Evolutionary conservation across 2,113 vertebrate species (phyloP).

Genomic region (Nyctibius bracteatus): DNA sequence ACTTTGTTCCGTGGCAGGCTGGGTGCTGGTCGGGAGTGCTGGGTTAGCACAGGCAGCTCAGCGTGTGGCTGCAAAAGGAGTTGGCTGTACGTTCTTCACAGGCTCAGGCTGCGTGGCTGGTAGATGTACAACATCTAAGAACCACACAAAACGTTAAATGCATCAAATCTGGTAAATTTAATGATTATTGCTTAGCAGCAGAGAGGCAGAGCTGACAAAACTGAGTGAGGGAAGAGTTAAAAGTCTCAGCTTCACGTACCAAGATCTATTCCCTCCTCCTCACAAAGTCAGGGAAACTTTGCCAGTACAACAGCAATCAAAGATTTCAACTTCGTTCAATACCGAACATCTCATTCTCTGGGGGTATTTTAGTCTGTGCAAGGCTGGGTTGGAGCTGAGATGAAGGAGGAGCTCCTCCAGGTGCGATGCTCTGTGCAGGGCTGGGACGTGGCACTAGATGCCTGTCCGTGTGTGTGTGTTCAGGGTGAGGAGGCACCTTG

Average conservation of each 20-base stretch:
- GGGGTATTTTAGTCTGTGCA: not conserved
- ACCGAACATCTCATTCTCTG: not conserved
- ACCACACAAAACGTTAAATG: too few relatives aligned
- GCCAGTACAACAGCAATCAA: too few relatives aligned
- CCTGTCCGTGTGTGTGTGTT: too few relatives aligned
- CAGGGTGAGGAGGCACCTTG: not conserved
- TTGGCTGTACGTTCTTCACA: rapidly evolving
- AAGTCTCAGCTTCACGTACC: not conserved
- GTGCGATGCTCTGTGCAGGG: not conserved
- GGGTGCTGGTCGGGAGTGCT: rapidly evolving
- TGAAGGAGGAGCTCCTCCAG: not conserved
- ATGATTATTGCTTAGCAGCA: not conserved
- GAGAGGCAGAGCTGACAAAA: not conserved
- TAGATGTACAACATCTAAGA: not conserved
- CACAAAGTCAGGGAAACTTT: not conserved
- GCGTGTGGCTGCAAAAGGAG: not conserved
- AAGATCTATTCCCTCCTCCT: not conserved
- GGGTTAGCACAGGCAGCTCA: not conserved
- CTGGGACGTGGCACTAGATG: not conserved
- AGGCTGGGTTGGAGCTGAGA: not conserved
- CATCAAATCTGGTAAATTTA: too few relatives aligned
- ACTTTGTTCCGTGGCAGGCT: not conserved
- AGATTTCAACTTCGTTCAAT: not conserved
- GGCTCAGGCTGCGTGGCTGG: not conserved
- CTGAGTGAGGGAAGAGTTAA: not conserved